Percentiles rank a stretch among this genome's conserved stretches.
Conservation (phyloP, 2,113 vertebrate genomes). For the Candoia aspera region DNA sequence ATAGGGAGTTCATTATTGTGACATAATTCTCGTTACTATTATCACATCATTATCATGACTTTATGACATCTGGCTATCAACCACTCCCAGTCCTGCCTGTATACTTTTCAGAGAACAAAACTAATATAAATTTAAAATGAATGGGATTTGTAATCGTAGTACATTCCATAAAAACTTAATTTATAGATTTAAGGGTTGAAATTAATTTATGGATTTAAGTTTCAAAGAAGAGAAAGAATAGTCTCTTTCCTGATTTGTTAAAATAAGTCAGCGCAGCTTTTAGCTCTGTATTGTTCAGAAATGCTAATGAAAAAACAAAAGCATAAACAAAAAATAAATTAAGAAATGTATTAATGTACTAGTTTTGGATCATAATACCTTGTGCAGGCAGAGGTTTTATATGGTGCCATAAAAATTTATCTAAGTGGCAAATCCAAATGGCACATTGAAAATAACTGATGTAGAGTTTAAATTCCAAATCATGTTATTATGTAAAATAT, state of each 20-base stretch:
- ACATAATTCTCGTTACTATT: neutral
- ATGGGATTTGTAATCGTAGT: neutral
- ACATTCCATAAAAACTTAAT: neutral
- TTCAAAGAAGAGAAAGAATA: neutral
- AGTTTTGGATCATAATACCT: neutral
- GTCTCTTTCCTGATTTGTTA: neutral
- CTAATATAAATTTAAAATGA: neutral
- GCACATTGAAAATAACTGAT: conserved; percentile 29
- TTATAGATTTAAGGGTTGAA: too few relatives aligned
- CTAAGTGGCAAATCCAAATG: conserved; percentile 33
- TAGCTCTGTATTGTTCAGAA: neutral
- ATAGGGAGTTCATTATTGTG: neutral
- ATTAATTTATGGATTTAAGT: too few relatives aligned
- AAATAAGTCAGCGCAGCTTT: neutral
- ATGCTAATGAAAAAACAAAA: neutral
- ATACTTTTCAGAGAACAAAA: neutral
- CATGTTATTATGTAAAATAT: conserved; percentile 45
- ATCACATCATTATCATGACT: neutral
- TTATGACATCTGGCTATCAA: neutral
- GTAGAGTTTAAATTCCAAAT: conserved; percentile 37
- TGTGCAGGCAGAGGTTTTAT: neutral
- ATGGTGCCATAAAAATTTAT: conserved; percentile 31
- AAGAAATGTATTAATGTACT: neutral
- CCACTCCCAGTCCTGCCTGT: neutral
- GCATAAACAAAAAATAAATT: too few relatives aligned